Base-by-base conservation (phyloP, 2,797 vertebrate species). In the Carapus acus region DNA sequence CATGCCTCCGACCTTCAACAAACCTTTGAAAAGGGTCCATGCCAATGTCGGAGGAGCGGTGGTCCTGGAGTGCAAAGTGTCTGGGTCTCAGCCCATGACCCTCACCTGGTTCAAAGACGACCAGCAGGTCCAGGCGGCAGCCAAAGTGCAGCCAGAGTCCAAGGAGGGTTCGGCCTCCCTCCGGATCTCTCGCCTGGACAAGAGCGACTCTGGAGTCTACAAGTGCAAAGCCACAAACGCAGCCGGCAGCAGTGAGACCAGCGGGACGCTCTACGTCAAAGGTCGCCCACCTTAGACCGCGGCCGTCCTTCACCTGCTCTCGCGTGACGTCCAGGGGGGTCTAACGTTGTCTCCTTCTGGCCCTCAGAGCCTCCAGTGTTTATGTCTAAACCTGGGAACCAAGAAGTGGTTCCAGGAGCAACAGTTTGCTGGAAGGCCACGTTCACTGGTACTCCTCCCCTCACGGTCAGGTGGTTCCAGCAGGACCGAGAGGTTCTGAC, bases 71-170 rank as follows among this genome's bases (percentile, higher is more conserved):
- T 96, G 94, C 83, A 98, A 90, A 77, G 89, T 97, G 52, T 91
- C 96, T 60, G 96, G 96, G 54, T 97, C 96, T 41, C 91, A 97
- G 67, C 94, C 95, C 50, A 96, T 99, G 90, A 92, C 87, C 1
- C 70, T 97, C 43, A 80, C 83, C 66, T 99, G 96, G 96, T 97
- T 94, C 79, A 99, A 97, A 84, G 91, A 96, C 2, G 91, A 92
- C 13, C 87, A 76, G 74, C 92, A 97, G 73, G 68, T 97, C 41
- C 44, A 73, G 16, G 49, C 89, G 67, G 89, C 90, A 34, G 71
- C 83, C 55, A 97, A 90, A 80, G 91, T 92, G 68, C 87, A 84
- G 76, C 78, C 90, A 37, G 88, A 91, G 2, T 91, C 93, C 67
- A 88, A 90, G 82, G 96, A 98, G 78, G 90, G 84, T 67, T 93